phyloP scores from a whole-genome alignment of 2,797 vertebrate genomes.

The Bradypus variegatus region DNA sequence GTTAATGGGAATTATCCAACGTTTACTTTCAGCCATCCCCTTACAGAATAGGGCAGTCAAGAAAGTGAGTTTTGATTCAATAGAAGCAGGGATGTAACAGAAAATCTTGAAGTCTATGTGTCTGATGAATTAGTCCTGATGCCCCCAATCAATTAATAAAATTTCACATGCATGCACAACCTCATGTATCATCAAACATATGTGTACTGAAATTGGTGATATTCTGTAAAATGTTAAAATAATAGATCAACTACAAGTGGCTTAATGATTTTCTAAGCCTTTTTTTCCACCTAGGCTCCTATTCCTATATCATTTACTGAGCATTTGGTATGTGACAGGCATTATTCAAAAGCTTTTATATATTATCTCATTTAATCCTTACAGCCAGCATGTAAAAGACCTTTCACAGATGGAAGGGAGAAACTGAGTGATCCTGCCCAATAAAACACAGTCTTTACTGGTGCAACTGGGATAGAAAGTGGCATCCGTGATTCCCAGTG shows the following conservation, averaged over 20 bases:
- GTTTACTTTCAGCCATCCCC: not conserved
- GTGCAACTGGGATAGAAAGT: not conserved
- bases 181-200: not conserved
- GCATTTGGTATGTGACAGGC: not conserved
- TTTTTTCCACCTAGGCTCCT: not conserved
- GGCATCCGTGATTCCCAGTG: not conserved
- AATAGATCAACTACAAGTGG: not conserved
- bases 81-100: not conserved
- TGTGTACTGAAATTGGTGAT: not conserved
- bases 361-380: not conserved
- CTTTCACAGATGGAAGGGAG: not conserved
- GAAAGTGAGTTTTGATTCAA: not conserved
- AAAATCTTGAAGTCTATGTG: not conserved
- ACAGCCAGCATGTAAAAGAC: not conserved
- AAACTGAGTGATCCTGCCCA: not conserved
- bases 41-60: not conserved
- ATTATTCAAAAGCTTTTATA: not conserved
- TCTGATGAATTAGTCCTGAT: not conserved
- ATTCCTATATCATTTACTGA: not conserved
- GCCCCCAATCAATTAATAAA: not conserved
- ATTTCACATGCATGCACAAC: not conserved
- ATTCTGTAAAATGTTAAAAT: not conserved
- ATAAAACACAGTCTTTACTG: not conserved
- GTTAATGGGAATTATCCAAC: not conserved
- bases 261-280: not conserved